Evolutionary conservation across 2,113 vertebrate species (phyloP).

Genomic region (Machaerirhynchus nigripectus): DNA sequence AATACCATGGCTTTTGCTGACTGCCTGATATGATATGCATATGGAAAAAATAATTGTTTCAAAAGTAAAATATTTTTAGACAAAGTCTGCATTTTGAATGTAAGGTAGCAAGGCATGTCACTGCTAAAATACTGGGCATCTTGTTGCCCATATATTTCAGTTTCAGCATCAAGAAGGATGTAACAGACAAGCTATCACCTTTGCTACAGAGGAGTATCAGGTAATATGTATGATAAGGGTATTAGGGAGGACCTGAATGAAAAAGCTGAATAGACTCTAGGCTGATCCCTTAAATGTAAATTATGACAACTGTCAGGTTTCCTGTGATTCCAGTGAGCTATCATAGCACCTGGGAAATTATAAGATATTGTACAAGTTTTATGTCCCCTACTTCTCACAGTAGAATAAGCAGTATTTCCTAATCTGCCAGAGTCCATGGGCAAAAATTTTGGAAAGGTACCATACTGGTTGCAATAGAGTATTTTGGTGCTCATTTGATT

Average conservation of each 20-base stretch:
- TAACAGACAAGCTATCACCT: background rate
- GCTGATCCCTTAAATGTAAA: background rate
- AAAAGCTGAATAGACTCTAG: background rate
- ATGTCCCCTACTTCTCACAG: background rate
- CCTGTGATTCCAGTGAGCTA: background rate
- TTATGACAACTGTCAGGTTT: background rate
- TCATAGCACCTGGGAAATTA: background rate
- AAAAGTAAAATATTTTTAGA: background rate
- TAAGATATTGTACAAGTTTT: background rate
- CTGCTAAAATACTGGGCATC: background rate
- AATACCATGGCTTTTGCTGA: background rate
- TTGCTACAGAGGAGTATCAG: background rate
- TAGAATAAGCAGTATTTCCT: background rate
- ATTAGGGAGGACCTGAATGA: background rate
- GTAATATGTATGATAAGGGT: background rate
- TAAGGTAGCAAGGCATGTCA: background rate
- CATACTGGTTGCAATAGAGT: background rate
- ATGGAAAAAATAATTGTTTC: background rate
- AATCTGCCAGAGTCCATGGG: background rate
- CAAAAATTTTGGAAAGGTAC: background rate
- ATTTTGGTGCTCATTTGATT: background rate
- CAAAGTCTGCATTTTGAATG: background rate
- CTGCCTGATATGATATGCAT: fast-evolving
- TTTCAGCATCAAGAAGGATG: background rate
- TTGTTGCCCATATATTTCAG: background rate